A percentile compares a stretch with the other conserved stretches of the same genome.
phyloP scores from a whole-genome alignment of 2,888 invertebrate species.

The Tenthredo amoena region DNA sequence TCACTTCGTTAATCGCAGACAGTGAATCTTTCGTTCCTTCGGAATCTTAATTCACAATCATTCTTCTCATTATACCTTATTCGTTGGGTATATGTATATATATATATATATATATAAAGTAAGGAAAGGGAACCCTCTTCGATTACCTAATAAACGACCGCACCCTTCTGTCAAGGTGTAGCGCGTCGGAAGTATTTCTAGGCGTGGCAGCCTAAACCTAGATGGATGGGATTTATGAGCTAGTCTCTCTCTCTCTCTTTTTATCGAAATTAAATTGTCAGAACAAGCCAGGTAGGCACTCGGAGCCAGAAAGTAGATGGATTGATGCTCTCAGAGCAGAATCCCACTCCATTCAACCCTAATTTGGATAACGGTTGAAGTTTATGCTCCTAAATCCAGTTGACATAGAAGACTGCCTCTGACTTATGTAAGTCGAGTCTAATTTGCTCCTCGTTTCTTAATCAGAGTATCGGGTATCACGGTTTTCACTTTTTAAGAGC shows the following conservation, averaged over 20 bases:
- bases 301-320: slow-evolving; percentile 38
- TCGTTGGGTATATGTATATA: not conserved
- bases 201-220: slow-evolving; percentile 50
- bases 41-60: not conserved
- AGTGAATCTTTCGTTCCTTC: not conserved
- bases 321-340: slow-evolving; percentile 24
- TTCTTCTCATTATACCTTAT: not conserved
- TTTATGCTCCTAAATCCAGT: slow-evolving; percentile 20
- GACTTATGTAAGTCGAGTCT: not conserved
- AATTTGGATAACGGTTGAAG: slow-evolving; percentile 40
- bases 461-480: not conserved
- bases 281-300: slow-evolving; percentile 22
- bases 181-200: slow-evolving; percentile 49
- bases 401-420: slow-evolving; percentile 22
- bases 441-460: not conserved
- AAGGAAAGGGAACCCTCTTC: slow-evolving; percentile 12
- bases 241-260: slow-evolving; percentile 21
- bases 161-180: slow-evolving; percentile 46
- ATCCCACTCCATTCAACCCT: slow-evolving; percentile 17
- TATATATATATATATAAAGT: no score
- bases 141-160: slow-evolving; percentile 49
- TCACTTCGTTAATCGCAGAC: not conserved
- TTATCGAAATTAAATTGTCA: slow-evolving; percentile 51
- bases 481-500: not conserved
- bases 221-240: slow-evolving; percentile 51